Conservation (phyloP, 23 tunicate genomes). For the Oikopleura dioica region DNA sequence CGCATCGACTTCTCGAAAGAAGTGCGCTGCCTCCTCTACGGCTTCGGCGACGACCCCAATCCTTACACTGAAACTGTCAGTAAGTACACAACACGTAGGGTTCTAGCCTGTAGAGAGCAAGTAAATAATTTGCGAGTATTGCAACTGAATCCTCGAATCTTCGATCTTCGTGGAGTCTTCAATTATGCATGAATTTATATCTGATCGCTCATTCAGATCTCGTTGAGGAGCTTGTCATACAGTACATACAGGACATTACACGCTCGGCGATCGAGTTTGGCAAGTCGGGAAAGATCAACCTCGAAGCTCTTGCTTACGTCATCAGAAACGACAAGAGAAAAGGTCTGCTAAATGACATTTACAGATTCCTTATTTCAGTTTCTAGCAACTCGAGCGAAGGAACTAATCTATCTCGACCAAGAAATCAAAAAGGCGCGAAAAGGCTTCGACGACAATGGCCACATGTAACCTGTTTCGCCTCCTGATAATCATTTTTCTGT, state of each 20-base stretch:
- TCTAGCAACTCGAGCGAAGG: constrained; percentile 35
- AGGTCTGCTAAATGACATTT: constrained; percentile 6
- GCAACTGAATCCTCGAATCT: too few relatives aligned
- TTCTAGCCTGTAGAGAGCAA: too few relatives aligned
- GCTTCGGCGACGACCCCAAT: constrained; percentile 90
- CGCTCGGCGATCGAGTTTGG: constrained; percentile 65
- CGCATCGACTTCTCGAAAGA: constrained; percentile 37
- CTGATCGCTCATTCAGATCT: constrained; percentile 21
- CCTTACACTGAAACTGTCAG: constrained; percentile 85
- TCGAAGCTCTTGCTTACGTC: constrained; percentile 70
- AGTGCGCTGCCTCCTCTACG: constrained; percentile 87
- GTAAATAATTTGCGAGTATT: too few relatives aligned
- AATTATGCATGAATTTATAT: too few relatives aligned
- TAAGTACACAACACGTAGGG: too few relatives aligned
- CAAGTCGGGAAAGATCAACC: constrained; percentile 46
- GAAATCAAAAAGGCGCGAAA: constrained; percentile 78
- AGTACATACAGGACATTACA: constrained; percentile 55
- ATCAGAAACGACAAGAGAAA: constrained; percentile 75
- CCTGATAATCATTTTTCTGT: neutral
- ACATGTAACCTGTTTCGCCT: neutral
- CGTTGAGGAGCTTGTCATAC: constrained; percentile 79
- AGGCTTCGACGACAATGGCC: constrained; percentile 46
- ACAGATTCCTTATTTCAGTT: neutral
- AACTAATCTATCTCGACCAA: constrained; percentile 75
- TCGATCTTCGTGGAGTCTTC: too few relatives aligned